These are phyloP conservation scores for Kryptolebias ocellatus DNA, from an alignment of 2,797 vertebrate genomes.

Conservation along the genomic window DNA sequence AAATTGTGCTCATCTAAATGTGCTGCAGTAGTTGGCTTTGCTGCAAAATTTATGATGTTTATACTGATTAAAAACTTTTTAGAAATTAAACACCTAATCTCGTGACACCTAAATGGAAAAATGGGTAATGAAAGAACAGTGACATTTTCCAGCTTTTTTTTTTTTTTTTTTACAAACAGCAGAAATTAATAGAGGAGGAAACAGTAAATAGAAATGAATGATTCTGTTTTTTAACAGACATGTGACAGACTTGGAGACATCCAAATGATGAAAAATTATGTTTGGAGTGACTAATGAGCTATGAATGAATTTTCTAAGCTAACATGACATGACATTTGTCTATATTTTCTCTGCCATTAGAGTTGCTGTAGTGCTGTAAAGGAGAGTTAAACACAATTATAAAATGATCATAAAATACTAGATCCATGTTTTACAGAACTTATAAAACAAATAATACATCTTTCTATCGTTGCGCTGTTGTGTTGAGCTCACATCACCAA, in stretches of 20 bases:
- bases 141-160: background rate
- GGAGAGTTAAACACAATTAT: background rate
- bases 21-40: too few species aligned
- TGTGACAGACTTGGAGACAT: background rate
- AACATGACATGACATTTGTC: slow-evolving; percentile 4
- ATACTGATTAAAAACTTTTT: too few species aligned
- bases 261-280: background rate
- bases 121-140: background rate
- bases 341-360: slow-evolving; percentile 3
- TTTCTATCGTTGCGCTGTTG: too few species aligned
- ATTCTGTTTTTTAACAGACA: slow-evolving; percentile 1
- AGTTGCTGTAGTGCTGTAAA: background rate
- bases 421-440: background rate
- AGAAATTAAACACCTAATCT: too few species aligned
- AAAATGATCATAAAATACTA: slow-evolving; percentile 1
- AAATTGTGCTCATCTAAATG: too few species aligned
- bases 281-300: background rate
- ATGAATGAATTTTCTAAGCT: background rate
- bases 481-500: background rate
- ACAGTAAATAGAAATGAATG: background rate
- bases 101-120: too few species aligned
- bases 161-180: too few species aligned
- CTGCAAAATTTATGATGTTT: too few species aligned
- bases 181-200: background rate
- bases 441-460: too few species aligned